Evolutionary conservation across 1,140 invertebrate genomes (phyloP).

Genomic region (Dendrolimus kikuchii): DNA sequence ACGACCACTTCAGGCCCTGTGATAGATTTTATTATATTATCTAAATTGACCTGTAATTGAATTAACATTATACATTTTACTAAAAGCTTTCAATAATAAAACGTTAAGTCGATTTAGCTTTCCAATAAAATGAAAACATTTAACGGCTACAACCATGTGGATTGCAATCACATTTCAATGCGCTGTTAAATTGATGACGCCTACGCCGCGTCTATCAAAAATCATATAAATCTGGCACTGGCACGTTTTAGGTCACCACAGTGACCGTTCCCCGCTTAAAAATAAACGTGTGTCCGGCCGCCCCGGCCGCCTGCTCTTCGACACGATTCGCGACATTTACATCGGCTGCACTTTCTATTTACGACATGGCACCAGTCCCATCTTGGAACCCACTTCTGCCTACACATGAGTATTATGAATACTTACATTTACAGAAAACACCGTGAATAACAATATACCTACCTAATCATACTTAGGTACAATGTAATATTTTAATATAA

Average conservation of each 20-base stretch:
- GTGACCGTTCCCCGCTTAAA: constrained; percentile 31
- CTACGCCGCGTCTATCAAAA: constrained; percentile 38
- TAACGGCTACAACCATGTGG: constrained; percentile 5
- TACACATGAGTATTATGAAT: too few species aligned
- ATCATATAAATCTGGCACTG: constrained; percentile 40
- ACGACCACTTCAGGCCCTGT: too few species aligned
- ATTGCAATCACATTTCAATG: constrained; percentile 17
- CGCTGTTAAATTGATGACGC: constrained; percentile 13
- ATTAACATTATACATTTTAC: not conserved
- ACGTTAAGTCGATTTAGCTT: not conserved
- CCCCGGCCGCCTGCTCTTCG: constrained; percentile 22
- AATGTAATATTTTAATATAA: too few species aligned
- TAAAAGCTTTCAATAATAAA: constrained; percentile 1
- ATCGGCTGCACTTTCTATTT: constrained; percentile 57
- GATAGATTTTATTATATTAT: too few species aligned
- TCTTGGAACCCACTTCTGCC: not conserved
- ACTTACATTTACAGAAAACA: too few species aligned
- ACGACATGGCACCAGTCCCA: constrained; percentile 25
- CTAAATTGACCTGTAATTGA: too few species aligned
- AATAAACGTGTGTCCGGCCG: constrained; percentile 37
- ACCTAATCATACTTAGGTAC: too few species aligned
- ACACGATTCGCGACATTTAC: constrained; percentile 45
- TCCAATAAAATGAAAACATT: not conserved
- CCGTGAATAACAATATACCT: too few species aligned
- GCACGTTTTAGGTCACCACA: constrained; percentile 36